phyloP scores from a whole-genome alignment of 2,797 vertebrate species.

The Darevskia nairensis region DNA sequence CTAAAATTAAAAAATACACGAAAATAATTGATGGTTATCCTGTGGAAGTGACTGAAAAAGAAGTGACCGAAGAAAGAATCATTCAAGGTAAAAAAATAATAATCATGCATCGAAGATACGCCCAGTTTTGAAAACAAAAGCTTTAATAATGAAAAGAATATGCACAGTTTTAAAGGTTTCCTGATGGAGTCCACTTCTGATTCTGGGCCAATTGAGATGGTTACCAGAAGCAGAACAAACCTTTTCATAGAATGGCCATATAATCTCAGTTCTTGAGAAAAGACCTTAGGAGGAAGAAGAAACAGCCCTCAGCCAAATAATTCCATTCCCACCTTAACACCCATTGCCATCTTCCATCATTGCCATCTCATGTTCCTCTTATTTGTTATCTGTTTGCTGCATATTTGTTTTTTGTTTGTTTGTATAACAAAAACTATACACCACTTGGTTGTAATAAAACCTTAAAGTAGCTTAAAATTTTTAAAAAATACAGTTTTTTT shows the following conservation, averaged over 20 bases:
- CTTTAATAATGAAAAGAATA: neutral
- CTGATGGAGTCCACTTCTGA: neutral
- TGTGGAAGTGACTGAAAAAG: slow-evolving; percentile 75
- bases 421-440: too few species aligned
- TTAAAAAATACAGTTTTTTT: too few species aligned
- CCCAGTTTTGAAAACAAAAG: slow-evolving; percentile 5
- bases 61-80: slow-evolving; percentile 78
- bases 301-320: neutral
- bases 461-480: too few species aligned
- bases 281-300: neutral
- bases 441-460: too few species aligned
- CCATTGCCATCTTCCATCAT: neutral
- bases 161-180: neutral
- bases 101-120: neutral
- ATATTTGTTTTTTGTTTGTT: neutral
- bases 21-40: slow-evolving; percentile 80
- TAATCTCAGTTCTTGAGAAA: neutral
- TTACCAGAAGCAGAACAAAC: neutral
- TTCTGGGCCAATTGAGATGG: neutral
- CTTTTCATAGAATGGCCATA: neutral
- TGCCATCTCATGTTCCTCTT: neutral
- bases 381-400: neutral
- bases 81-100: slow-evolving; percentile 81
- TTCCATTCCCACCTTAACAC: neutral
- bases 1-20: slow-evolving; percentile 84